These are phyloP conservation scores for Macropis europaea DNA, from an alignment of 2,888 invertebrate genomes.

Conservation along the genomic window DNA sequence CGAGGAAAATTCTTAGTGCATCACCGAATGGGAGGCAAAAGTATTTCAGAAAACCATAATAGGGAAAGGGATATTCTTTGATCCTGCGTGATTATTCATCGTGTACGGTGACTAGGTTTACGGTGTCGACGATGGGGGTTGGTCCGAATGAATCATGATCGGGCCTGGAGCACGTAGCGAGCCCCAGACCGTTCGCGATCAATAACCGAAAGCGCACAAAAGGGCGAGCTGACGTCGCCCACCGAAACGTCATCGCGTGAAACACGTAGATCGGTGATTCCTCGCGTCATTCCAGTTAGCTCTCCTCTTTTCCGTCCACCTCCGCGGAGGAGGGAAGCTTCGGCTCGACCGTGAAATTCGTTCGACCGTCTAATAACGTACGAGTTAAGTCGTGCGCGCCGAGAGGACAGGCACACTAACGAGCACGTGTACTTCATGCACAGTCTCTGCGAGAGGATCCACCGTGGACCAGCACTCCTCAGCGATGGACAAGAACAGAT, in stretches of 20 bases:
- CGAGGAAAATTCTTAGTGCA: too few species aligned
- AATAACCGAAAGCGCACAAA: slow-evolving; percentile 62
- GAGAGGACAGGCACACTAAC: slow-evolving; percentile 29
- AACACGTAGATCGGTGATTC: slow-evolving; percentile 13
- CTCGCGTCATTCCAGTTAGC: not conserved
- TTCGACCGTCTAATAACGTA: slow-evolving; percentile 14
- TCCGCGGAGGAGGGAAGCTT: not conserved
- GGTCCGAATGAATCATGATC: slow-evolving; percentile 51
- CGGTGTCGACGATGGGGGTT: not conserved
- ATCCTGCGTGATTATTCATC: not conserved
- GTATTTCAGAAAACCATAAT: too few species aligned
- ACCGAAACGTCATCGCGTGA: slow-evolving; percentile 52
- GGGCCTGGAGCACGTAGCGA: slow-evolving; percentile 18
- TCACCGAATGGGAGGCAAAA: too few species aligned
- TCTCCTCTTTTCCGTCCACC: not conserved
- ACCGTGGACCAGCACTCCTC: slow-evolving; percentile 16
- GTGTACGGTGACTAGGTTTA: not conserved
- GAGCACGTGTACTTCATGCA: slow-evolving; percentile 54
- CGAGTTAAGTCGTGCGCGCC: slow-evolving; percentile 38
- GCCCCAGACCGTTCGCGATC: slow-evolving; percentile 51
- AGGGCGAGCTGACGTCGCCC: slow-evolving; percentile 57
- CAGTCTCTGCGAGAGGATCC: slow-evolving; percentile 28
- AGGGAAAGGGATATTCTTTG: too few species aligned
- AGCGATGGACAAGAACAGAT: slow-evolving; percentile 35
- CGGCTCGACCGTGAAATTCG: slow-evolving; percentile 19